These are phyloP conservation scores for Butorides virescens DNA, from an alignment of 2,113 vertebrate species.

Conservation along the genomic window DNA sequence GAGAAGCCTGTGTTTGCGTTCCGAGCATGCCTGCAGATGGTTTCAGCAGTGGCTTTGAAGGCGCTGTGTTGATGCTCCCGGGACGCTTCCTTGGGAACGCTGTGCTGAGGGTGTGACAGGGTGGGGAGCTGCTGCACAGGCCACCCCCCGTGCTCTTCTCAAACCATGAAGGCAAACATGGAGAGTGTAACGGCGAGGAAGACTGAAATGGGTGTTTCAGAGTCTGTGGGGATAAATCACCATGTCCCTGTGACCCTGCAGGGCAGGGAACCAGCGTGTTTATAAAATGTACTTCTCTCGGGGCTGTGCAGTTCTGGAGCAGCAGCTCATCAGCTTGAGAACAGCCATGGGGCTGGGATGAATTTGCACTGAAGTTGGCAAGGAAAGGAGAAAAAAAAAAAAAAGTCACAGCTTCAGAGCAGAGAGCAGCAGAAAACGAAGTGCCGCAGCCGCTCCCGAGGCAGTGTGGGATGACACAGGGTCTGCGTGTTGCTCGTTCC, in stretches of 20 bases:
- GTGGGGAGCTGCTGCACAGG: not conserved
- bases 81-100: not conserved
- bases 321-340: not conserved
- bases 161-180: rapidly evolving
- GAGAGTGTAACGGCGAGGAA: not conserved
- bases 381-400: not conserved
- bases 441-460: not conserved
- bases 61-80: not conserved
- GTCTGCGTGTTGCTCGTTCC: not conserved
- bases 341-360: not conserved
- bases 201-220: not conserved
- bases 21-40: not conserved
- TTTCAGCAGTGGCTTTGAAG: not conserved
- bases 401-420: not conserved
- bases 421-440: not conserved
- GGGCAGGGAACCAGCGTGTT: rapidly evolving
- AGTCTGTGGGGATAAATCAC: not conserved
- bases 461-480: not conserved
- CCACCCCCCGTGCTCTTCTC: not conserved
- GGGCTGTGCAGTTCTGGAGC: not conserved
- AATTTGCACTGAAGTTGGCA: not conserved
- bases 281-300: not conserved
- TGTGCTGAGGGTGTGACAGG: not conserved
- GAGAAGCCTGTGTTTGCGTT: not conserved
- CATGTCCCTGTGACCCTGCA: not conserved